Evolutionary conservation across 2,888 invertebrate genomes (phyloP).

Genomic region (Stenoptilia bipunctidactyla): DNA sequence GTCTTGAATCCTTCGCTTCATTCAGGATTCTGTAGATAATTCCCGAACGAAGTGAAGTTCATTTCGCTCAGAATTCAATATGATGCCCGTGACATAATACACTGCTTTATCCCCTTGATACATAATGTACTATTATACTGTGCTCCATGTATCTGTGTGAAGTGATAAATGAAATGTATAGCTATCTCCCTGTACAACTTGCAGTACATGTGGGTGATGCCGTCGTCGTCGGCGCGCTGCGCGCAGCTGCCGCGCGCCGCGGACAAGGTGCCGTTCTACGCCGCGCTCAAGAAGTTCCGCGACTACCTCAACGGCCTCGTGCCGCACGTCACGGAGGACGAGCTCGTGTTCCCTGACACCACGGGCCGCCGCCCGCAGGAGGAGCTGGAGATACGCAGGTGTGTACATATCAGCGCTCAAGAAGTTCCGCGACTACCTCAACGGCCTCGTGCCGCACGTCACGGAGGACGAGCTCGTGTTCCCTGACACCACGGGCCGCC

Average conservation of each 20-base stretch:
- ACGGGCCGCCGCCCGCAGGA: slow-evolving; percentile 60
- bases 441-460: slow-evolving; percentile 86
- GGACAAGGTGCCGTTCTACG: slow-evolving; percentile 98
- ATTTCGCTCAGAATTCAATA: no score
- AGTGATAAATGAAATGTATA: no score
- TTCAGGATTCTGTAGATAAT: no score
- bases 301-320: slow-evolving; percentile 93
- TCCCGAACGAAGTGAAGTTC: no score
- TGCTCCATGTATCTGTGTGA: no score
- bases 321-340: slow-evolving; percentile 86
- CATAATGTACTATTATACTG: background rate
- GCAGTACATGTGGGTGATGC: slow-evolving; percentile 99
- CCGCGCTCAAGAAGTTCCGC: slow-evolving; percentile 93
- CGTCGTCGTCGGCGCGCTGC: slow-evolving; percentile 96
- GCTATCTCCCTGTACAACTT: slow-evolving; percentile 20
- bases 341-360: slow-evolving; percentile 83
- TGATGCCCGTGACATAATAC: no score
- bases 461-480: slow-evolving; percentile 92
- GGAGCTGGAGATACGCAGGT: slow-evolving; percentile 68
- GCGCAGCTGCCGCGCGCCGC: slow-evolving; percentile 97
- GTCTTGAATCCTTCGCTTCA: no score
- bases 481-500: slow-evolving; percentile 64
- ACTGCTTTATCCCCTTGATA: slow-evolving; percentile 8
- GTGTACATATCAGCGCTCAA: slow-evolving; percentile 84
- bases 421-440: slow-evolving; percentile 94